Conservation (phyloP, 1,140 invertebrate genomes). For the Macrotrachela quadricornifera region DNA sequence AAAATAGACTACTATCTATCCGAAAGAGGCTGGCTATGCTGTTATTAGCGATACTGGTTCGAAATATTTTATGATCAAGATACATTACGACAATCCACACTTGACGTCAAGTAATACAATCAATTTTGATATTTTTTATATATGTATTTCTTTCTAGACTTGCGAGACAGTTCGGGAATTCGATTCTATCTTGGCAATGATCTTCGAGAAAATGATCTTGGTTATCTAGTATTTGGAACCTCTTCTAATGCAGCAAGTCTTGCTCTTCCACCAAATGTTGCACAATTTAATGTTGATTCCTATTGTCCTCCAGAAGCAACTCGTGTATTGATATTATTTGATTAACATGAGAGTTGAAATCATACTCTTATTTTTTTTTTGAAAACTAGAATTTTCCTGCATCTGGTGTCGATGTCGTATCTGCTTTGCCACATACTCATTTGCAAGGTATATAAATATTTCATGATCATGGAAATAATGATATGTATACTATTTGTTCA, state of each 20-base stretch:
- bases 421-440: constrained; percentile 6
- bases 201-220: neutral
- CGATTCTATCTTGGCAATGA: constrained; percentile 1
- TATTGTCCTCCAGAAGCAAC: neutral
- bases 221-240: neutral
- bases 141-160: neutral
- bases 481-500: too few relatives aligned
- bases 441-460: neutral
- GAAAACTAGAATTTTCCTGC: neutral
- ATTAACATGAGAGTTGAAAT: too few relatives aligned
- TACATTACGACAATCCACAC: constrained; percentile 7
- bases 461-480: too few relatives aligned
- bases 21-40: neutral
- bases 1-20: too few relatives aligned
- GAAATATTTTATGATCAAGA: neutral
- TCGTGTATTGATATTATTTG: too few relatives aligned
- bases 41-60: constrained; percentile 2
- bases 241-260: neutral
- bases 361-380: too few relatives aligned
- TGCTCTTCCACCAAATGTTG: constrained; percentile 1
- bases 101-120: neutral
- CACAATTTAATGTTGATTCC: neutral
- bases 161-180: neutral
- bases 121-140: too few relatives aligned
- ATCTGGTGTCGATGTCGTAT: neutral